phyloP scores from a whole-genome alignment of 2,888 invertebrate species.

The Therioaphis trifolii region DNA sequence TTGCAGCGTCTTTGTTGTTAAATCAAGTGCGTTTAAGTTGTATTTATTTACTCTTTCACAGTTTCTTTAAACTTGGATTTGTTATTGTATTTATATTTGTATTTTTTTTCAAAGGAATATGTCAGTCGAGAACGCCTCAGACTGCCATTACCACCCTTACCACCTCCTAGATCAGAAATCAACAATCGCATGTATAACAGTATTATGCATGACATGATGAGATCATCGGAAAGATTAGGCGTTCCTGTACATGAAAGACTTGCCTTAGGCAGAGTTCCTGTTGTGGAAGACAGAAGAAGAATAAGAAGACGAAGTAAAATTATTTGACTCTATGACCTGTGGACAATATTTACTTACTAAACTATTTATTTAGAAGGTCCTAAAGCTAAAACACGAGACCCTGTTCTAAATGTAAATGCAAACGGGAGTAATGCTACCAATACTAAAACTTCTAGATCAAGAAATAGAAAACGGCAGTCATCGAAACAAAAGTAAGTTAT shows the following conservation, averaged over 20 bases:
- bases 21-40: slow-evolving; percentile 23
- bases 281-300: slow-evolving; percentile 44
- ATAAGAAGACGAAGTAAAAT: slow-evolving; percentile 43
- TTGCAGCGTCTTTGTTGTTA: slow-evolving; percentile 32
- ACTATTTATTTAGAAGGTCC: slow-evolving; percentile 17
- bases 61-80: neutral
- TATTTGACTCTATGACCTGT: neutral
- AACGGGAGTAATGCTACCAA: neutral
- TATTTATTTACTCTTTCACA: too few species aligned
- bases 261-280: slow-evolving; percentile 28
- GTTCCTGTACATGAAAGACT: slow-evolving; percentile 52
- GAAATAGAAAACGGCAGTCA: slow-evolving; percentile 28
- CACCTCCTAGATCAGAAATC: slow-evolving; percentile 30
- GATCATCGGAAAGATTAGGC: slow-evolving; percentile 40
- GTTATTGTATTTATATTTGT: neutral
- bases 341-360: neutral
- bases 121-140: slow-evolving; percentile 28
- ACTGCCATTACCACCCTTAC: slow-evolving; percentile 29
- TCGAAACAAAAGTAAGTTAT: slow-evolving; percentile 43
- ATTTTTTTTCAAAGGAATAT: slow-evolving; percentile 31
- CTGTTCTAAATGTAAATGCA: neutral
- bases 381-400: slow-evolving; percentile 5
- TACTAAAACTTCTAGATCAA: slow-evolving; percentile 10
- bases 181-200: slow-evolving; percentile 24
- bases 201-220: slow-evolving; percentile 32